Conservation (phyloP, 1,140 invertebrate species). For the Bursaphelenchus mucronatus region DNA sequence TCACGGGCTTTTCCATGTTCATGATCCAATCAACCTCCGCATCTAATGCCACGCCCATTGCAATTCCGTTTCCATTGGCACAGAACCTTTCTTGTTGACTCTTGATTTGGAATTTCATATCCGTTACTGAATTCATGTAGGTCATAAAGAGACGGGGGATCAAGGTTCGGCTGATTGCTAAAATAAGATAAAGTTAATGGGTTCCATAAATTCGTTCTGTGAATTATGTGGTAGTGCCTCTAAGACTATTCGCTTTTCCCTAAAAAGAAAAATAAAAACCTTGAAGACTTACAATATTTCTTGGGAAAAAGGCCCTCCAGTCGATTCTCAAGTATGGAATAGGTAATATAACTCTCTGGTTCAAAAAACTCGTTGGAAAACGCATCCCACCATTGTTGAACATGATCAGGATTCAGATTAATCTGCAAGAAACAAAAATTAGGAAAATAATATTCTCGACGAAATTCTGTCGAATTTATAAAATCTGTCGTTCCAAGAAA, state of each 20-base stretch:
- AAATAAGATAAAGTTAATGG: background rate
- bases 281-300: conserved; percentile 16
- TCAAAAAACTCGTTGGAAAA: conserved; percentile 20
- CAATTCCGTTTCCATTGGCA: background rate
- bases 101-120: background rate
- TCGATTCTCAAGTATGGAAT: too few relatives aligned
- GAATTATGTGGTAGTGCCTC: too few relatives aligned
- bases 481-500: too few relatives aligned
- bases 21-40: background rate
- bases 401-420: background rate
- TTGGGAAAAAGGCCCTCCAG: too few relatives aligned
- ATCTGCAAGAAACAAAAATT: conserved; percentile 2
- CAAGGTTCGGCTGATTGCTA: conserved; percentile 5
- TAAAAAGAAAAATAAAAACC: background rate
- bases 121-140: background rate
- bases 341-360: background rate
- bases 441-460: too few relatives aligned
- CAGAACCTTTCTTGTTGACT: background rate
- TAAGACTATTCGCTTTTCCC: too few relatives aligned
- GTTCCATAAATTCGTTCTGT: too few relatives aligned
- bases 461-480: too few relatives aligned
- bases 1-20: conserved; percentile 6
- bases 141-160: conserved; percentile 17
- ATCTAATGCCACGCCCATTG: background rate
- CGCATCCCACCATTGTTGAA: conserved; percentile 14